A percentile compares a stretch with the other conserved stretches of the same genome.
phyloP scores from a whole-genome alignment of 2,888 invertebrate species.

The Drosophila fulvimacula region DNA sequence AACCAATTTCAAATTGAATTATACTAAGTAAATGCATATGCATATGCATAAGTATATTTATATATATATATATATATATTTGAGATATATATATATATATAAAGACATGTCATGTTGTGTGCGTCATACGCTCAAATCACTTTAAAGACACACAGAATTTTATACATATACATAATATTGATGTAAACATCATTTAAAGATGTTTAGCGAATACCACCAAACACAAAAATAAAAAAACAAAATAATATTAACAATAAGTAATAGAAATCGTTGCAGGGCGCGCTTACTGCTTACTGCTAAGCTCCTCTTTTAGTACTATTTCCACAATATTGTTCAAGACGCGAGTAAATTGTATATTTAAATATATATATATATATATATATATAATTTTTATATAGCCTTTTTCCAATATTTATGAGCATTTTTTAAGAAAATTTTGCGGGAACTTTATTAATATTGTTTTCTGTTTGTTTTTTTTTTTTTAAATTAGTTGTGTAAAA shows the following conservation, averaged over 20 bases:
- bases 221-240: not conserved
- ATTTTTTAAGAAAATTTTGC: conserved; percentile 34
- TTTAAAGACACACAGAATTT: conserved; percentile 9
- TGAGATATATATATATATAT: not conserved
- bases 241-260: not conserved
- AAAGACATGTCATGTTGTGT: conserved; percentile 9
- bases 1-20: conserved; percentile 55
- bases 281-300: conserved; percentile 25
- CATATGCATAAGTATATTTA: conserved; percentile 18
- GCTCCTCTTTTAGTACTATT: conserved; percentile 25
- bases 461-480: conserved; percentile 14
- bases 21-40: conserved; percentile 8
- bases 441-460: conserved; percentile 20
- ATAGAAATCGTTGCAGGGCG: conserved; percentile 19
- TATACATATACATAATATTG: conserved; percentile 18
- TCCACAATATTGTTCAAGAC: conserved; percentile 11
- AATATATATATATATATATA: conserved; percentile 21
- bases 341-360: conserved; percentile 26
- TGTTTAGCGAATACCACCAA: conserved; percentile 46
- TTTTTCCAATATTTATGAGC: too few species aligned
- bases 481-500: conserved; percentile 35
- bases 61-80: conserved; percentile 12
- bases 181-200: conserved; percentile 18
- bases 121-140: not conserved
- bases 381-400: conserved; percentile 37